Base-by-base conservation (phyloP, 2,797 vertebrate genomes). In the Catamblyrhynchus diadema region DNA sequence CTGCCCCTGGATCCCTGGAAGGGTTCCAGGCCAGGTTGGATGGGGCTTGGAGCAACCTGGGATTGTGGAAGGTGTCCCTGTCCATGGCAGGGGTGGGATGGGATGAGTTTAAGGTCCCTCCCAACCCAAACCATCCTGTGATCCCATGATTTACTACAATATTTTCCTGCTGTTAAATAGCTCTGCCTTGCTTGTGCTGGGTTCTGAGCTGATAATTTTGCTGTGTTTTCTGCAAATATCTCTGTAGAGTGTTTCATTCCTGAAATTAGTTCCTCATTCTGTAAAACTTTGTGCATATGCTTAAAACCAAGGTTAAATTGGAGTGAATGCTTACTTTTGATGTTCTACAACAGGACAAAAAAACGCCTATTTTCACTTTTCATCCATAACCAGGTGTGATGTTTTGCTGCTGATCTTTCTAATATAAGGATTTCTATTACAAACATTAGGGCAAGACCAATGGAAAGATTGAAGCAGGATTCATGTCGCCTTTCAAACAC, bases 381-480 rank as follows among this genome's bases (percentile, higher is more conserved):
- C 22, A 7, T 44, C 11, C 0, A 0, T 35, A 19, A 22, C 10
- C 3, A 2, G 19, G 8, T 18, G n/a, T 37, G 30, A 12, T 33
- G 10, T 53, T 80, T 65, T 57, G n/a, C 30, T 65, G n/a, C 10
- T 56, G 27, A 1, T 56, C 7, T 30, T 75, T 85, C 41, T 37
- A 9, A 3, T 16, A 2, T 12, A 9, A 54, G 10, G 6, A 30
- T 18, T 79, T 66, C 28, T 9, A 23, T 41, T 56, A 59, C 30
- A 42, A 67, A 14, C 39, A 42, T 57, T 41, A 22, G 13, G 14
- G 10, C 10, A 50, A 78, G 16, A 42, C 2, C 20, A 45, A 5
- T 16, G 12, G 47, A 72, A 56, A 32, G 8, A 9, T 4, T 64
- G 41, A 79, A 59, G n/a, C 8, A 28, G 17, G 18, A 32, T 24